phyloP scores from a whole-genome alignment of 92 coral and sea anemone genomes.

The Paramuricea clavata region DNA sequence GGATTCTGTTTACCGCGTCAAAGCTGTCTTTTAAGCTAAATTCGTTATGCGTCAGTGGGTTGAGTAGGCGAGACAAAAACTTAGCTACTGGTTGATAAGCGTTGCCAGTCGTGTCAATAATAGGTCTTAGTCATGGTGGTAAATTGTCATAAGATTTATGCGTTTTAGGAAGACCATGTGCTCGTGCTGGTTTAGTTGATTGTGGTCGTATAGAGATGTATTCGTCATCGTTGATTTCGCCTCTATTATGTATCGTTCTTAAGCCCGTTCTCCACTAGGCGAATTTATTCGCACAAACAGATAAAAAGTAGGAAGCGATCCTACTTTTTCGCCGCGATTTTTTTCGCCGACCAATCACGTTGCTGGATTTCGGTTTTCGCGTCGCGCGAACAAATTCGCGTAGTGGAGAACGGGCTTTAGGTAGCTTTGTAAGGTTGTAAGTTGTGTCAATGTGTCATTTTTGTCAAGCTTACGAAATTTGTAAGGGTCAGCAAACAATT shows the following conservation, averaged over 20 bases:
- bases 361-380: no score
- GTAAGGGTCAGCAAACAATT: conserved; percentile 45
- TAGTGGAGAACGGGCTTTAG: no score
- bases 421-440: conserved; percentile 8
- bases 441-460: conserved; percentile 20
- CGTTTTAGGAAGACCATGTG: conserved; percentile 46
- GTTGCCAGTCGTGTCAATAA: conserved; percentile 47
- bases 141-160: conserved; percentile 36
- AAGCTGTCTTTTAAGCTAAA: conserved; percentile 33
- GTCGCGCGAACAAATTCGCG: no score
- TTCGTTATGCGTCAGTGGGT: conserved; percentile 48
- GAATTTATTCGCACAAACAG: no score
- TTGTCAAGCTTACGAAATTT: conserved; percentile 29
- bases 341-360: no score
- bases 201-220: background rate
- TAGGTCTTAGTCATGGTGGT: conserved; percentile 35
- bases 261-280: no score
- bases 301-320: no score
- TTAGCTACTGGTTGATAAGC: conserved; percentile 35
- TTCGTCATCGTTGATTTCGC: conserved; percentile 19
- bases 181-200: conserved; percentile 18
- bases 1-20: conserved; percentile 42
- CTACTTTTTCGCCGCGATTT: no score
- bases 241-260: conserved; percentile 1
- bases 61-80: conserved; percentile 23